These are phyloP conservation scores for Anisognathus igniventris DNA, from an alignment of 2,797 vertebrate species.

Conservation along the genomic window DNA sequence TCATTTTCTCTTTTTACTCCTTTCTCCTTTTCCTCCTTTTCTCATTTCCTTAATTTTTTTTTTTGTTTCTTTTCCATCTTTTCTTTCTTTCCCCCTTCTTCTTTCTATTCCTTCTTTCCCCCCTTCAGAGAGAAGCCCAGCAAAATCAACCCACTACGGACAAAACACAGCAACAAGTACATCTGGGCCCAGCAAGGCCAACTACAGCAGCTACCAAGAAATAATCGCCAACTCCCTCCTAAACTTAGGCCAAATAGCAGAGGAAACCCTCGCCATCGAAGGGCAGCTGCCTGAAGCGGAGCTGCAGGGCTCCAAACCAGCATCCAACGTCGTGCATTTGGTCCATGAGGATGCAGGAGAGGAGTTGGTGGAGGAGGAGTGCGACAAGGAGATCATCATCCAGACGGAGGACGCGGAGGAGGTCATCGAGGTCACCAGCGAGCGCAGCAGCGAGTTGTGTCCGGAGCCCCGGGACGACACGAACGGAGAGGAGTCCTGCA, in stretches of 20 bases:
- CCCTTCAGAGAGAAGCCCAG: slow-evolving; percentile 59
- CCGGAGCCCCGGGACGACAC: slow-evolving; percentile 45
- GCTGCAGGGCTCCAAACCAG: slow-evolving; percentile 59
- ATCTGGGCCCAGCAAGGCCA: slow-evolving; percentile 67
- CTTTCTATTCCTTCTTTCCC: too few relatives aligned
- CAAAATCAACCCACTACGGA: slow-evolving; percentile 44
- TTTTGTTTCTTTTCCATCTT: fast-evolving
- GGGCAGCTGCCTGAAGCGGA: slow-evolving; percentile 52
- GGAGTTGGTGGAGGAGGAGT: slow-evolving; percentile 63
- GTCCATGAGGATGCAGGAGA: slow-evolving; percentile 47
- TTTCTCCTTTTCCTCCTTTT: not conserved
- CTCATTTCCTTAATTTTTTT: fast-evolving
- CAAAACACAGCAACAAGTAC: slow-evolving; percentile 38
- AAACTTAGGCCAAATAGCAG: slow-evolving; percentile 80
- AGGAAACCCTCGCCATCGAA: slow-evolving; percentile 71
- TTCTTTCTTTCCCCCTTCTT: not conserved
- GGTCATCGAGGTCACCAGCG: slow-evolving; percentile 73
- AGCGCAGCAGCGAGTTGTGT: slow-evolving; percentile 68
- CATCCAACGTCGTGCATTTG: slow-evolving; percentile 7
- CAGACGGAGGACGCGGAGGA: slow-evolving; percentile 75
- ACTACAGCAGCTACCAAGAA: slow-evolving; percentile 79
- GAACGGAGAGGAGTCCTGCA: slow-evolving; percentile 66
- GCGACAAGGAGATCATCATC: slow-evolving; percentile 71
- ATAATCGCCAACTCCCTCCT: slow-evolving; percentile 87
- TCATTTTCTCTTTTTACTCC: not conserved